Base-by-base conservation (phyloP, 2,113 vertebrate species). In the Prunella himalayana region DNA sequence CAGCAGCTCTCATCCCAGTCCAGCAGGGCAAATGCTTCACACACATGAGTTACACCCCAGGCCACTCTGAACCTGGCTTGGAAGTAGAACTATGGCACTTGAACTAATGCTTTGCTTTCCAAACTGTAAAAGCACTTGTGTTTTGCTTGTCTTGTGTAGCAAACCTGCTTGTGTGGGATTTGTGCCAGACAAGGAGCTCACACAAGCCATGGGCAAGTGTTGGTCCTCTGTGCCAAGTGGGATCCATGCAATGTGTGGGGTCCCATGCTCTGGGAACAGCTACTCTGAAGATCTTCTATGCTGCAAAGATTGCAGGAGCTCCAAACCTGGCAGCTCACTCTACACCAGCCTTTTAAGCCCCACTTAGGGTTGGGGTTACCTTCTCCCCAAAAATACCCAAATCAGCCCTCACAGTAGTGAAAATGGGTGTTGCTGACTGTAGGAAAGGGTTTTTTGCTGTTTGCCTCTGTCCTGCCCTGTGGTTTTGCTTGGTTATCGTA, bases 221-320 rank as follows among this genome's bases (percentile, higher is more conserved):
- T 59, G 25, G 30, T 80, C 37, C n/a, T 70, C 28, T 16, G 6
- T 54, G 39, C 50, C 1, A 9, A 37, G 35, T 35, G 80, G 37
- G 42, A 41, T 82, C 65, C n/a, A 7, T 0, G 3, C 0, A 4
- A 11, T 6, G 6, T 14, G 4, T 8, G 24, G 61, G 30, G 15
- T 69, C 33, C 27, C 13, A 15, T 39, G 47, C 50, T 41, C 22
- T 1, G 3, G 28, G 7, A 66, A n/a, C 77, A 49, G 35, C 56
- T 15, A 27, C 41, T 25, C 39, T 50, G 10, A 45, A 37, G 31
- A 57, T 15, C 31, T 69, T 5, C 49, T 42, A 14, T 3, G 2
- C 11, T n/a, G 57, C 63, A 49, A 23, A 66, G 42, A 23, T 35
- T 41, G 15, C 20, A 42, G 23, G 61, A 35, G 60, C 84, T 88